Evolutionary conservation across 2,113 vertebrate genomes (phyloP).

Genomic region (Nothobranchius kuhntae): DNA sequence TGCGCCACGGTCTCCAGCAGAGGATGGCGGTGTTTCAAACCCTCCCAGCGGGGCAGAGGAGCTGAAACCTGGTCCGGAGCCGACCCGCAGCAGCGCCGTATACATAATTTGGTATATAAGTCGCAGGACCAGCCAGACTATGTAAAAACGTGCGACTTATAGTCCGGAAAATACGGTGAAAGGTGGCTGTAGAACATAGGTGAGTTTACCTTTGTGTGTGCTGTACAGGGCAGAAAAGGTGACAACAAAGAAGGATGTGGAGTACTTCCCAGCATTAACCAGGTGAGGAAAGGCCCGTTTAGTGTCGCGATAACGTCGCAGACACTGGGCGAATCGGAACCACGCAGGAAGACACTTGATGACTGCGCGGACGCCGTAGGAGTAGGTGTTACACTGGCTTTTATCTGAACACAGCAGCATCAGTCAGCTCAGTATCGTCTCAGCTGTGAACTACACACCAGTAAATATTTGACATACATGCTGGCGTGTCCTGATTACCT

Average conservation of each 20-base stretch:
- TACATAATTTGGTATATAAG: too few species aligned
- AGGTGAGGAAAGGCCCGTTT: constrained; percentile 97
- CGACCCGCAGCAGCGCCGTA: too few species aligned
- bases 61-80: too few species aligned
- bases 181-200: not conserved
- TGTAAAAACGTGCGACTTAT: too few species aligned
- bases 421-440: not conserved
- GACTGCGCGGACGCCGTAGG: constrained; percentile 92
- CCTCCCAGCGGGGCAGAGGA: too few species aligned
- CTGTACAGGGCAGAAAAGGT: constrained; percentile 93
- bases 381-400: constrained; percentile 87
- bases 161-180: too few species aligned
- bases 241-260: constrained; percentile 98
- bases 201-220: constrained; percentile 89
- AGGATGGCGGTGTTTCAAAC: too few species aligned
- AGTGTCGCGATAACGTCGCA: constrained; percentile 95
- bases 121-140: too few species aligned
- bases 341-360: constrained; percentile 98
- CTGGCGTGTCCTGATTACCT: constrained; percentile 15
- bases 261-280: constrained; percentile 97
- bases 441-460: not conserved
- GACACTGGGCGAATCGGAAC: constrained; percentile 98
- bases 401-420: constrained; percentile 35
- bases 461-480: too few species aligned
- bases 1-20: too few species aligned